Conservation (phyloP, 1,140 invertebrate genomes). For the Odontomachus brunneus region DNA sequence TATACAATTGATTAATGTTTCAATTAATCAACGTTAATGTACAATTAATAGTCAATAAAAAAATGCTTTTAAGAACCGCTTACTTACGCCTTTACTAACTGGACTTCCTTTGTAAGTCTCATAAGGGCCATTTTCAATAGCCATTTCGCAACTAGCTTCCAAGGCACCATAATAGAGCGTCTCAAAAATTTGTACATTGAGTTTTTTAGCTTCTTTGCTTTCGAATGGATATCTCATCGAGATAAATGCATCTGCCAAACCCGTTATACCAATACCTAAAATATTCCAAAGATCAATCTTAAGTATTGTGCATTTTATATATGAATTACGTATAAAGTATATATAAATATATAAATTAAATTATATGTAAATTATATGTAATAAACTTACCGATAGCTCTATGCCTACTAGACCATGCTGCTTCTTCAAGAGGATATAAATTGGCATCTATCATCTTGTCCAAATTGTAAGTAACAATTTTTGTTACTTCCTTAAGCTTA, state of each 20-base stretch:
- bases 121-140: constrained; percentile 94
- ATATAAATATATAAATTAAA: too few relatives aligned
- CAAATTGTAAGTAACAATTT: constrained; percentile 95
- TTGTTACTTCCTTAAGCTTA: constrained; percentile 94
- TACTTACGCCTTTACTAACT: constrained; percentile 93
- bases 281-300: background rate
- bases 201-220: constrained; percentile 91
- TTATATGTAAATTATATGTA: too few relatives aligned
- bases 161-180: constrained; percentile 99
- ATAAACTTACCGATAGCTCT: constrained; percentile 93
- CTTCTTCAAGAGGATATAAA: constrained; percentile 97
- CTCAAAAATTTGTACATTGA: constrained; percentile 99
- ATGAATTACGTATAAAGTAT: background rate
- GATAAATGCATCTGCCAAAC: constrained; percentile 98
- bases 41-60: background rate
- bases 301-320: background rate
- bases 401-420: constrained; percentile 94
- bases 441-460: constrained; percentile 99
- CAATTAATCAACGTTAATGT: background rate
- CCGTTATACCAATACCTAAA: constrained; percentile 94
- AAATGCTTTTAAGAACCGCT: background rate
- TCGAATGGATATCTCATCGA: constrained; percentile 97
- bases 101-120: constrained; percentile 96
- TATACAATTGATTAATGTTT: background rate
- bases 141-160: constrained; percentile 98